phyloP scores from a whole-genome alignment of 2,113 vertebrate genomes.

The Myanophis thanlyinensis region DNA sequence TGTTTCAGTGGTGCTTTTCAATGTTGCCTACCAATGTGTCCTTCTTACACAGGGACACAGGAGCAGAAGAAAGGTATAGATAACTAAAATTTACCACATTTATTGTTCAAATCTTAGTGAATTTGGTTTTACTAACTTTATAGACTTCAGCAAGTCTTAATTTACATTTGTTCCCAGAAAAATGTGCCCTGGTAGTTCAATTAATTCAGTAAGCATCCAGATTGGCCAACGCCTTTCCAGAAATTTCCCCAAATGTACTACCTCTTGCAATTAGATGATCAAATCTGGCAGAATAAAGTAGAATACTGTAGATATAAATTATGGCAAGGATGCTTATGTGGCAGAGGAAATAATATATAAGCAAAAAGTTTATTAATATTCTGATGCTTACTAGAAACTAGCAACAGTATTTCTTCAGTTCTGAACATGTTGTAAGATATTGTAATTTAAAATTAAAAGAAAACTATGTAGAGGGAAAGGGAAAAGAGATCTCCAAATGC shows the following conservation, averaged over 20 bases:
- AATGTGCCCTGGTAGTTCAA: neutral
- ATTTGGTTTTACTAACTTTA: neutral
- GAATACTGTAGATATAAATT: neutral
- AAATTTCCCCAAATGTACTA: fast-evolving
- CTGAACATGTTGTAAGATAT: neutral
- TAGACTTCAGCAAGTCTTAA: neutral
- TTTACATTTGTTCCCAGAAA: fast-evolving
- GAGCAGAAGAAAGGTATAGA: neutral
- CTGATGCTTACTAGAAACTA: neutral
- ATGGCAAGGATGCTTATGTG: neutral
- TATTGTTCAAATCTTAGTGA: neutral
- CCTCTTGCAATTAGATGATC: neutral
- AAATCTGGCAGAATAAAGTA: neutral
- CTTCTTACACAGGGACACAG: neutral
- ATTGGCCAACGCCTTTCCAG: neutral
- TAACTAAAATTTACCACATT: neutral
- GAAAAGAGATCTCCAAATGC: neutral
- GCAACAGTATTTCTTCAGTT: neutral
- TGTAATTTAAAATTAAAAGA: neutral
- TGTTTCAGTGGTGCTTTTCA: fast-evolving
- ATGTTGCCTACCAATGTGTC: neutral
- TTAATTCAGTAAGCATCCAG: neutral
- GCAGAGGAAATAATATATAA: neutral
- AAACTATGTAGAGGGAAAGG: no score
- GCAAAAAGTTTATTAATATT: neutral